These are phyloP conservation scores for Ganaspis sp. DNA, from an alignment of 1,140 invertebrate species.

Conservation along the genomic window DNA sequence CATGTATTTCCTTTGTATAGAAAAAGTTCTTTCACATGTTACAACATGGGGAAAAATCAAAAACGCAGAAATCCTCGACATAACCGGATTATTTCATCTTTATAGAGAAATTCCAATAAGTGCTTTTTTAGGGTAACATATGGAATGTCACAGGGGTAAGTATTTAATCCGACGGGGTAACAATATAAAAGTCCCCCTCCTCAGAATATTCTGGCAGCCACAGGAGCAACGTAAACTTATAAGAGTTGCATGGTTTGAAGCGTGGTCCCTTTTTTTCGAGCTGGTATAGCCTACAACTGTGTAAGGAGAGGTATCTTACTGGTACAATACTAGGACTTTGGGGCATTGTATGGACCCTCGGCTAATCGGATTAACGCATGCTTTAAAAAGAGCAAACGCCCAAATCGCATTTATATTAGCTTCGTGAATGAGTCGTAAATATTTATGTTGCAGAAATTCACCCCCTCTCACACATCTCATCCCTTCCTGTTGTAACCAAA, in stretches of 20 bases:
- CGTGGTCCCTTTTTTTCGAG: constrained; percentile 48
- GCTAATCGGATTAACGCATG: constrained; percentile 53
- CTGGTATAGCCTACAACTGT: constrained; percentile 39
- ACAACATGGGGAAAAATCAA: not conserved
- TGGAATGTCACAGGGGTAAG: constrained; percentile 40
- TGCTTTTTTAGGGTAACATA: constrained; percentile 38
- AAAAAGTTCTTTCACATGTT: not conserved
- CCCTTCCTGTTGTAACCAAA: constrained; percentile 39
- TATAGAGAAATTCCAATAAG: constrained; percentile 23
- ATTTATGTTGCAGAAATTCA: constrained; percentile 71
- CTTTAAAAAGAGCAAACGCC: constrained; percentile 76
- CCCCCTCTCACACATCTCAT: constrained; percentile 3
- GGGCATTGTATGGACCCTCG: constrained; percentile 32
- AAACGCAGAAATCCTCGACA: not conserved
- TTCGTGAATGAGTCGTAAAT: constrained; percentile 76
- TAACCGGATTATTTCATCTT: constrained; percentile 24
- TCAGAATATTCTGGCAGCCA: constrained; percentile 42
- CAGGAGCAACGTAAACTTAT: constrained; percentile 48
- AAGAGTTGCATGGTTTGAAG: constrained; percentile 41
- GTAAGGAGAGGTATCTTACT: constrained; percentile 46
- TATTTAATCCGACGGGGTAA: constrained; percentile 53
- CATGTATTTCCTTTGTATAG: not conserved
- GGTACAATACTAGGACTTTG: constrained; percentile 18
- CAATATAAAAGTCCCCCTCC: constrained; percentile 45
- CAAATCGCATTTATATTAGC: constrained; percentile 77